Conservation (phyloP, 2,113 vertebrate genomes). For the Chloropsis cyanopogon region DNA sequence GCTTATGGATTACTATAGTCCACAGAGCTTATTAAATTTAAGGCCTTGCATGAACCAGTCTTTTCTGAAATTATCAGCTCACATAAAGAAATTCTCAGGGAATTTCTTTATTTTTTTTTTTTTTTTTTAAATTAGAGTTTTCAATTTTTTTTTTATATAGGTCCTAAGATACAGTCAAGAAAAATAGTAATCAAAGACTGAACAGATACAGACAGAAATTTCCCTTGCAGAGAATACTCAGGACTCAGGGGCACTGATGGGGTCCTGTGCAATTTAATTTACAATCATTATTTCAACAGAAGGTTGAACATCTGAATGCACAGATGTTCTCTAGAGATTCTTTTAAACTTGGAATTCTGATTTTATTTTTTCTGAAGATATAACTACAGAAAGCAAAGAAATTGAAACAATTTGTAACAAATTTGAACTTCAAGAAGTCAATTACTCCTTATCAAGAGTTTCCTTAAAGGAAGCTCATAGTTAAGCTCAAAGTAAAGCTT, state of each 20-base stretch:
- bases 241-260: not conserved
- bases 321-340: not conserved
- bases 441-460: not conserved
- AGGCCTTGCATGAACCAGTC: not conserved
- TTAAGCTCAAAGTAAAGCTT: not conserved
- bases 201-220: not conserved
- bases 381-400: not conserved
- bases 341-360: not conserved
- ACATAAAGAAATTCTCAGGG: not conserved
- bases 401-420: not conserved
- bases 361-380: not conserved
- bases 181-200: not conserved
- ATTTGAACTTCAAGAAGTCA: not conserved
- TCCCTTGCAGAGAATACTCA: not conserved
- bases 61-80: not conserved
- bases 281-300: not conserved
- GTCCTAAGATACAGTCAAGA: not conserved
- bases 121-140: not conserved
- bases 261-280: not conserved
- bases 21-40: not conserved
- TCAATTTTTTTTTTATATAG: not conserved
- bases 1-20: not conserved
- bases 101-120: not conserved
- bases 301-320: not conserved
- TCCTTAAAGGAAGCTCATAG: not conserved